Base-by-base conservation (phyloP, 2,888 invertebrate genomes). In the Phengaris arion region DNA sequence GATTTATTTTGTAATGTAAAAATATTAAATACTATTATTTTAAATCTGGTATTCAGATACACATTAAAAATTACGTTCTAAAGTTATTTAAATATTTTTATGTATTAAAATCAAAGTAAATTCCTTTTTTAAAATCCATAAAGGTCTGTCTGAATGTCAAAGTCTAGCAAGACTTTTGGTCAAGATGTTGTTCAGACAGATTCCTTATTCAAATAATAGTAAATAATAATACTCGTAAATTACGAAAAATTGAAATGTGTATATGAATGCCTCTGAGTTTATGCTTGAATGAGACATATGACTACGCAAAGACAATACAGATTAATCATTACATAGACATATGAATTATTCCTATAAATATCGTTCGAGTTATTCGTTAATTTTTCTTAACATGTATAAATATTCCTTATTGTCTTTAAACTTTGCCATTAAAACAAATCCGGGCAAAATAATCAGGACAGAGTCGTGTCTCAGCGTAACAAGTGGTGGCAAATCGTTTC, bases 321-420 rank as follows among this genome's bases (percentile, higher is more conserved):
- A 69, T 75, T 12, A 74, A 46, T 68, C 55, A 46, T 84, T 86
- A 85, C 88, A 88, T 89, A 89, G 83, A 86, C 87, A 87, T 86
- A 87, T 87, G 87, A 88, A 87, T 86, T 87, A 64, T 64, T 89
- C 92, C 88, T 90, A 90, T 88, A 89, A 87, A 88, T 88, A 90
- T 91, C 89, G 85, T 86, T 89, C 88, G 86, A 88, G 86, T 87
- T 87, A 85, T 85, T 90, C 87, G 81, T 89, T 90, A 89, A 87
- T 91, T 85, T 88, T 88, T 89, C 88, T 89, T 91, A 85, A 87
- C 91, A 92, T 86, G 90, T 93, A 92, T 90, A 90, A 91, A 89
- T 92, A 88, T 93, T 91, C 90, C 89, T 91, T 93, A 93, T 93
- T 93, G 93, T 93, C 93, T 92, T 93, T 87, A 89, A 90, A 88